Evolutionary conservation across 2,113 vertebrate species (phyloP).

Genomic region (Cheirogaleus medius): DNA sequence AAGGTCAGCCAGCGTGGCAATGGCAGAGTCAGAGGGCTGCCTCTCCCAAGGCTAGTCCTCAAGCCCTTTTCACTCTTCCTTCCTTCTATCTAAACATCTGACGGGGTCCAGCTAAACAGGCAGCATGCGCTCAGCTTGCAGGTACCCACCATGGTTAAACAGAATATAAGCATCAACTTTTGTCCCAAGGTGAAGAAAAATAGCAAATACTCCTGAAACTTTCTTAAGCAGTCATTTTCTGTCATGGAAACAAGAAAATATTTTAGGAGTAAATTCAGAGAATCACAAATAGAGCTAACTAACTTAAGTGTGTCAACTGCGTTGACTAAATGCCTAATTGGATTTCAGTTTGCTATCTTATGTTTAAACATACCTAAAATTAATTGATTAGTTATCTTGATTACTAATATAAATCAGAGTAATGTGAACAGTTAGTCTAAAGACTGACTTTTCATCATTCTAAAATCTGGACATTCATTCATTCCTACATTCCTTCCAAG

Average conservation of each 20-base stretch:
- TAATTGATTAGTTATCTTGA: background rate
- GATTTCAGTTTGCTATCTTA: background rate
- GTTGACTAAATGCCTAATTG: background rate
- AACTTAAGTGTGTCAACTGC: background rate
- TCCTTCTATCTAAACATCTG: background rate
- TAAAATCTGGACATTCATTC: background rate
- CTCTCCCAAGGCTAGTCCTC: background rate
- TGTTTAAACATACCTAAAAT: background rate
- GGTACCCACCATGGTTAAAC: background rate
- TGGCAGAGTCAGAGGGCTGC: background rate
- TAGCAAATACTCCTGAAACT: background rate
- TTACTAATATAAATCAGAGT: background rate
- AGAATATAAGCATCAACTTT: background rate
- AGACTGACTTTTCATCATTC: background rate
- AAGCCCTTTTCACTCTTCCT: background rate
- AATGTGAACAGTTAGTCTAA: background rate
- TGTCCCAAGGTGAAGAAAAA: background rate
- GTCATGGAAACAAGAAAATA: background rate
- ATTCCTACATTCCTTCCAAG: background rate
- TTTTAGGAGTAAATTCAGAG: background rate
- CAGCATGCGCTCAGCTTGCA: fast-evolving
- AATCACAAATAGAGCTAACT: background rate
- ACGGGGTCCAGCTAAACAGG: background rate
- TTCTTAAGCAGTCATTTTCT: background rate
- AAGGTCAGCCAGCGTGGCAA: background rate